A percentile compares a stretch with the other conserved stretches of the same genome.
These are phyloP conservation scores for Cydia amplana DNA, from an alignment of 1,140 invertebrate genomes.

Conservation along the genomic window DNA sequence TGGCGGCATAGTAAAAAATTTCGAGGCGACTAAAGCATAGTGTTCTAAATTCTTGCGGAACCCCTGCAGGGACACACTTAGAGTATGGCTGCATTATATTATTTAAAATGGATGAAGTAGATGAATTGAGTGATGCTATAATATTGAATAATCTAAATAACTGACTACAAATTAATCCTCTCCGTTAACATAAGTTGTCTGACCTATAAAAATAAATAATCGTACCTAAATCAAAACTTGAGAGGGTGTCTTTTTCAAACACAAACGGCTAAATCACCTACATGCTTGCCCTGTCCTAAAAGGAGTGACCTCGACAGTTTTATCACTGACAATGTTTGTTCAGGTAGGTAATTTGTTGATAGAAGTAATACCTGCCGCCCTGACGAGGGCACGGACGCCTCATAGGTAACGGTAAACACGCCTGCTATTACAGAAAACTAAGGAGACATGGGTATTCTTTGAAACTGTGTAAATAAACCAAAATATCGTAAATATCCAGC, in stretches of 20 bases:
- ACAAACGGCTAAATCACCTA: background rate
- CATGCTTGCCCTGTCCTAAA: constrained; percentile 16
- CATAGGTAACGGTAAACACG: constrained; percentile 6
- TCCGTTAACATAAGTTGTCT: background rate
- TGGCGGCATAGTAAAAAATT: no score
- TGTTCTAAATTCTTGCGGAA: no score
- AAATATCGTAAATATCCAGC: background rate
- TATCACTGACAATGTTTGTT: constrained; percentile 22
- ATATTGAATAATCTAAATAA: no score
- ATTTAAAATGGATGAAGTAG: no score
- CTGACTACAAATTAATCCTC: no score
- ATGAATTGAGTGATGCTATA: no score
- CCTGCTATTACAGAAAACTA: background rate
- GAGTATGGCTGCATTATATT: no score
- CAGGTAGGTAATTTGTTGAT: constrained; percentile 23
- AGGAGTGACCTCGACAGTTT: background rate
- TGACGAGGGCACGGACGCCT: constrained; percentile 9
- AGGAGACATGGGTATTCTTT: background rate
- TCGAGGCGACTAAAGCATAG: no score
- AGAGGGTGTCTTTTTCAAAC: background rate
- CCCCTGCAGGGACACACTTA: no score
- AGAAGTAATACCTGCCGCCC: constrained; percentile 20
- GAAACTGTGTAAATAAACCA: background rate
- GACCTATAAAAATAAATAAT: background rate
- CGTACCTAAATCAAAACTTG: background rate